Base-by-base conservation (phyloP, 1,140 invertebrate species). In the Drosophila lowei region DNA sequence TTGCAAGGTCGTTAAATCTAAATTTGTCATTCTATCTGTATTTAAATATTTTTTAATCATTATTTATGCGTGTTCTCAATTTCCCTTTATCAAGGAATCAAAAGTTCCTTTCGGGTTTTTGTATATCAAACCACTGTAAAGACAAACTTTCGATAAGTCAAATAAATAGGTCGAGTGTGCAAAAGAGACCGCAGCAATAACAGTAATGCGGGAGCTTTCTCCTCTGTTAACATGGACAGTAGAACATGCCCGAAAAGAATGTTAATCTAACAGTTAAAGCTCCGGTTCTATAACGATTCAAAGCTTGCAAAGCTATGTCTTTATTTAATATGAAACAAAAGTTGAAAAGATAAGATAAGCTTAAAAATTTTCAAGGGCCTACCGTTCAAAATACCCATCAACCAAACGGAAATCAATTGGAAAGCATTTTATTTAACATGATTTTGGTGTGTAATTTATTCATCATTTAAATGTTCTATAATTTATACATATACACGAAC, bases 381-480 rank as follows among this genome's bases (percentile, higher is more conserved):
- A 0, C 34, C 11, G 9, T 0, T 9, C 8, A 2, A 34, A 34
- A 9, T 11, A 11, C 8, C 30, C 9, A 4, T 5, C 11, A 38
- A 11, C 34, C 34, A 38, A 13, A 13, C 3, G 11, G 1, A 13
- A 38, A 38, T 38, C 11, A 38, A 41, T 43, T 28, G 3, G 8
- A 11, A 9, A 8, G 23, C 7, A 18, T 23, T 56, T 54, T 47
- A 50, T 62, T 64, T 84, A 84, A 85, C 80, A 85, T 85, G 79
- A 60, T 59, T 66, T 38, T 62, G 44, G 63, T 79, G 65, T 67
- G 63, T 80, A 72, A 52, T 84, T 84, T 83, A 71, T 84, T 76
- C 50, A 79, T 79, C 58, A 59, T 72, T 83, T 70, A 76, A 77
- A 77, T 77, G 64, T 77, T 76, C 64, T 79, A 75, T 71, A 78